Base-by-base conservation (phyloP, 1,140 invertebrate species). In the Thaumatotibia leucotreta region DNA sequence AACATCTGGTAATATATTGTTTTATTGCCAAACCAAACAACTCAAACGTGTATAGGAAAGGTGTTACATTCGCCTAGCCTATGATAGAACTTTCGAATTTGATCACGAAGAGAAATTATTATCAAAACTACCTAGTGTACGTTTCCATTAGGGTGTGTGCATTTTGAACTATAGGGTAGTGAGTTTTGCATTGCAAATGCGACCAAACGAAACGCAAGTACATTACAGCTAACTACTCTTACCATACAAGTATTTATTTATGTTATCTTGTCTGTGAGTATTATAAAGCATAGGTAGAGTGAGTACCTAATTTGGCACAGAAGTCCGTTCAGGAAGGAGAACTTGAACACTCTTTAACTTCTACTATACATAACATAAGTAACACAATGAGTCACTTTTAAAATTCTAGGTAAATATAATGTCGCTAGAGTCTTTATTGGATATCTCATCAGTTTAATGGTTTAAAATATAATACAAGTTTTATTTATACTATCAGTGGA, bases 71-170 rank as follows among this genome's bases (percentile, higher is more conserved):
- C 77, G 77, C 88, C 86, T 89, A 90, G 79, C 86, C 86, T 90
- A 90, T 87, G 88, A 88, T 88, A 89, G 84, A 87, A 85, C 84
- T 90, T 86, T 86, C 83, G 79, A 88, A 88, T 85, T 88, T 83
- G 86, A 88, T 90, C 84, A 84, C 85, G 86, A 90, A 88, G 84
- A 89, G 84, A 90, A 90, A 90, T 85, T 83, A 87, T 90, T 88
- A 86, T 87, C 80, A 87, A 84, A 88, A 85, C 88, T 90, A 88
- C 84, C 81, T 86, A 90, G 83, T 85, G 82, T 88, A 87, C 75
- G 80, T 88, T 77, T 81, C 69, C 78, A 84, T 83, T 45, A 83
- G 76, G 77, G 79, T 83, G 75, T 78, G 88, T 90, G 88, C 88
- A 84, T 82, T 81, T 84, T 83, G 76, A 88, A 84, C 85, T 88